Percentiles rank a stretch among this genome's conserved stretches.
phyloP scores from a whole-genome alignment of 1,140 invertebrate genomes.

The Leptoteleia sp. region DNA sequence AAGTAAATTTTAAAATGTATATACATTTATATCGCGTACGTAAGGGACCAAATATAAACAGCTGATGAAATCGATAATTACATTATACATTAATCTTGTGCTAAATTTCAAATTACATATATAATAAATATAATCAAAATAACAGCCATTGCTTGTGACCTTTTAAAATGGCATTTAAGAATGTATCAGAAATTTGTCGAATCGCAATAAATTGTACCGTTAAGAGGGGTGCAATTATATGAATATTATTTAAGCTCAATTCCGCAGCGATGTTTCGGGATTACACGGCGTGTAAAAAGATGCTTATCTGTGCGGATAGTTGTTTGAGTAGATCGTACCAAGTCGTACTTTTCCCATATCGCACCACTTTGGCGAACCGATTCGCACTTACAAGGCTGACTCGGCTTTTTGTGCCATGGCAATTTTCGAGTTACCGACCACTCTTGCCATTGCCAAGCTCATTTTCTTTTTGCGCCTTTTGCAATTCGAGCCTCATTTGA shows the following conservation, averaged over 20 bases:
- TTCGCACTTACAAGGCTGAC: slow-evolving; percentile 25
- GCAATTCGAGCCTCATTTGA: slow-evolving; percentile 67
- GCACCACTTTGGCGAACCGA: slow-evolving; percentile 16
- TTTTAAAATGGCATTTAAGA: too few relatives aligned
- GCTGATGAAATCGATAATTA: too few relatives aligned
- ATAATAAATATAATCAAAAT: too few relatives aligned
- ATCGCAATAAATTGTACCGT: too few relatives aligned
- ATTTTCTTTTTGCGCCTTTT: slow-evolving; percentile 42
- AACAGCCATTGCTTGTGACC: too few relatives aligned
- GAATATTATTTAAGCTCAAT: slow-evolving; percentile 6
- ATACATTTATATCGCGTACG: too few relatives aligned
- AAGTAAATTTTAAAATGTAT: too few relatives aligned
- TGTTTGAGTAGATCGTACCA: slow-evolving; percentile 23
- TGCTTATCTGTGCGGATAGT: slow-evolving; percentile 19
- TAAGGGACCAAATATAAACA: too few relatives aligned
- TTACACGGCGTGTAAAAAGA: slow-evolving; percentile 13
- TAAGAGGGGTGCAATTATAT: neutral
- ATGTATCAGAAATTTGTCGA: too few relatives aligned
- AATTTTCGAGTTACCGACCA: slow-evolving; percentile 35
- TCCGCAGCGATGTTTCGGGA: neutral
- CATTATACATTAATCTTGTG: too few relatives aligned
- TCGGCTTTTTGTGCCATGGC: slow-evolving; percentile 24
- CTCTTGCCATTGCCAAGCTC: slow-evolving; percentile 26
- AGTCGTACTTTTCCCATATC: slow-evolving; percentile 20
- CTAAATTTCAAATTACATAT: too few relatives aligned